Percentiles rank a stretch among this genome's conserved stretches.
Conservation (phyloP, 2,113 vertebrate species). For the Dipodomys stephensi region DNA sequence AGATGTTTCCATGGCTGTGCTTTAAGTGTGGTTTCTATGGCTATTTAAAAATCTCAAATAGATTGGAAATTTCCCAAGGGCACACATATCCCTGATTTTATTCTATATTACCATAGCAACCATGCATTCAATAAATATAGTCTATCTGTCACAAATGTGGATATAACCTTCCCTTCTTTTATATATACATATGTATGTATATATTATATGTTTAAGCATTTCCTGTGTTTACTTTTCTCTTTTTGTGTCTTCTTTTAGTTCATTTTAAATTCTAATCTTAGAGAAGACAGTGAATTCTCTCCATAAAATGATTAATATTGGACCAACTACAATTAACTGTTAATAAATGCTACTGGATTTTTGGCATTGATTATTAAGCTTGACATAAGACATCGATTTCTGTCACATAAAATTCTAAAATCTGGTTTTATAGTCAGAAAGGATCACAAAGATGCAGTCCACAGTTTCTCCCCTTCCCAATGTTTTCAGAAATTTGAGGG, state of each 20-base stretch:
- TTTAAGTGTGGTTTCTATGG: slow-evolving; percentile 54
- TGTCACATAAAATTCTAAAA: slow-evolving; percentile 7
- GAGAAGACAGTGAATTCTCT: slow-evolving; percentile 26
- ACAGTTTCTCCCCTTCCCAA: neutral
- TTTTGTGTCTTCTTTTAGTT: slow-evolving; percentile 54
- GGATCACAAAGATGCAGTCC: neutral
- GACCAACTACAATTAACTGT: slow-evolving; percentile 52
- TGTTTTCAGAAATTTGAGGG: neutral
- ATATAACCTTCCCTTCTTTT: slow-evolving; percentile 34
- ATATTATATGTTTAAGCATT: slow-evolving; percentile 41
- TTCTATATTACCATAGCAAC: slow-evolving; percentile 71
- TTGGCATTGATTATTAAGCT: neutral
- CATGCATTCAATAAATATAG: slow-evolving; percentile 59
- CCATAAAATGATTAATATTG: slow-evolving; percentile 16
- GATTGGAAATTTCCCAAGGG: slow-evolving; percentile 68
- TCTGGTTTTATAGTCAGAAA: slow-evolving; percentile 3
- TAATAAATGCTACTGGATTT: slow-evolving; percentile 49
- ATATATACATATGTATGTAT: slow-evolving; percentile 34
- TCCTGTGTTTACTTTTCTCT: slow-evolving; percentile 39
- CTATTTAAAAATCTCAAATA: slow-evolving; percentile 68
- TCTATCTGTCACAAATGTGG: slow-evolving; percentile 45
- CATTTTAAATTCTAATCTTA: slow-evolving; percentile 34
- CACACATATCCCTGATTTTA: slow-evolving; percentile 57
- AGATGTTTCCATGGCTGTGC: slow-evolving; percentile 41
- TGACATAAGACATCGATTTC: neutral